Conservation (phyloP, 92 coral and sea anemone genomes). For the Actinostola sp. region DNA sequence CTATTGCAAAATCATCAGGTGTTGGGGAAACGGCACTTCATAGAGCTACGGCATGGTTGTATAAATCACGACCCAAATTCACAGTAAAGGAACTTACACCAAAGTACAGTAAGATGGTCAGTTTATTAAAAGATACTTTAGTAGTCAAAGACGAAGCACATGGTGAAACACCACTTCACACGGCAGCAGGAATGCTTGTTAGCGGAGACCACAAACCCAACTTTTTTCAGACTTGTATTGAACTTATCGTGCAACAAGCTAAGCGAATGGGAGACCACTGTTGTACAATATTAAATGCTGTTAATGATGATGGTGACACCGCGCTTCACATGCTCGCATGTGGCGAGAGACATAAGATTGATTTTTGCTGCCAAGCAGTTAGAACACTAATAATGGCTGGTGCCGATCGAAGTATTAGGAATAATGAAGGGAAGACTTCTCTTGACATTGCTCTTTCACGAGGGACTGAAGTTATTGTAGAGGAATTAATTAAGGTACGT, state of each 20-base stretch:
- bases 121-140: constrained; percentile 75
- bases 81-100: constrained; percentile 95
- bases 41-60: constrained; percentile 74
- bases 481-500: constrained; percentile 94
- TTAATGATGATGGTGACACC: constrained; percentile 94
- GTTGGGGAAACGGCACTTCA: constrained; percentile 96
- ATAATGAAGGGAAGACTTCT: constrained; percentile 94
- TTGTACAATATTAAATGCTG: constrained; percentile 82
- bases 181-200: constrained; percentile 92
- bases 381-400: constrained; percentile 84
- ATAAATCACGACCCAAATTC: constrained; percentile 84
- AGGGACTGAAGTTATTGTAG: constrained; percentile 89
- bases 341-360: constrained; percentile 86
- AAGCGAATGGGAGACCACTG: constrained; percentile 80
- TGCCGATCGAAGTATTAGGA: constrained; percentile 93
- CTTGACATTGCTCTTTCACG: constrained; percentile 84
- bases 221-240: constrained; percentile 86
- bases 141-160: constrained; percentile 87
- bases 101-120: constrained; percentile 83
- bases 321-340: constrained; percentile 91
- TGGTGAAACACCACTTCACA: constrained; percentile 94
- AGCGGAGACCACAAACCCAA: constrained; percentile 92
- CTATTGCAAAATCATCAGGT: constrained; percentile 78
- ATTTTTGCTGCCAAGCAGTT: constrained; percentile 89
- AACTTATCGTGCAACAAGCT: constrained; percentile 84